Evolutionary conservation across 2,113 vertebrate species (phyloP).

Genomic region (Pterophyllum scalare): DNA sequence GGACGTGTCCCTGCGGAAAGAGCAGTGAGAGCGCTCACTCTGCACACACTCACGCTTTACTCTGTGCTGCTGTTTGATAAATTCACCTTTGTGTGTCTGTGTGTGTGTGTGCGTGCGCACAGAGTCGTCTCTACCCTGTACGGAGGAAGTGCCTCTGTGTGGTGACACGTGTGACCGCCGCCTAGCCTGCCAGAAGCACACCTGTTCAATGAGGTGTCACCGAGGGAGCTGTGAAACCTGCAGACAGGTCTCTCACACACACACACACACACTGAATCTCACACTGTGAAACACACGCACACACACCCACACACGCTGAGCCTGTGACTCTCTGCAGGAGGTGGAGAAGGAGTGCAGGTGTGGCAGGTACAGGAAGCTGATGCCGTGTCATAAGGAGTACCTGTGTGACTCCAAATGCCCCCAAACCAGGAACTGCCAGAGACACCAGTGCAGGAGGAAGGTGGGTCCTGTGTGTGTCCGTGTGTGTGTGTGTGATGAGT

Average conservation of each 20-base stretch:
- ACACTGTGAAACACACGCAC: neutral
- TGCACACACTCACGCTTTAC: neutral
- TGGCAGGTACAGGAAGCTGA: slow-evolving; percentile 87
- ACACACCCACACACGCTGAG: slow-evolving; percentile 11
- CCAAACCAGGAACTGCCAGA: slow-evolving; percentile 88
- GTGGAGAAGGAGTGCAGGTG: slow-evolving; percentile 96
- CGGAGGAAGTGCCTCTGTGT: slow-evolving; percentile 92
- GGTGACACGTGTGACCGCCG: slow-evolving; percentile 93
- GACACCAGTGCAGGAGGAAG: slow-evolving; percentile 96
- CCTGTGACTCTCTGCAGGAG: slow-evolving; percentile 79
- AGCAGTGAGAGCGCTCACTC: slow-evolving; percentile 81
- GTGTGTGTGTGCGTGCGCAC: slow-evolving; percentile 10
- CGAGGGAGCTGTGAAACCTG: slow-evolving; percentile 94
- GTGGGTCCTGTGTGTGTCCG: slow-evolving; percentile 58
- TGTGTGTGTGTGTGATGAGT: too few relatives aligned
- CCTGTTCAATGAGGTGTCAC: slow-evolving; percentile 96
- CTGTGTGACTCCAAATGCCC: slow-evolving; percentile 94
- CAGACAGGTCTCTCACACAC: slow-evolving; percentile 85
- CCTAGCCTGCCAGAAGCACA: slow-evolving; percentile 92
- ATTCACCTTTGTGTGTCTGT: neutral
- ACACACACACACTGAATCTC: slow-evolving; percentile 2
- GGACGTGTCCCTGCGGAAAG: slow-evolving; percentile 93
- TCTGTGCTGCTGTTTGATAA: accelerated
- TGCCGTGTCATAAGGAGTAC: slow-evolving; percentile 94
- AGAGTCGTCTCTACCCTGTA: slow-evolving; percentile 93